Percentiles rank a stretch among this genome's conserved stretches.
Conservation (phyloP, 1,140 invertebrate genomes). For the Eumeta japonica region DNA sequence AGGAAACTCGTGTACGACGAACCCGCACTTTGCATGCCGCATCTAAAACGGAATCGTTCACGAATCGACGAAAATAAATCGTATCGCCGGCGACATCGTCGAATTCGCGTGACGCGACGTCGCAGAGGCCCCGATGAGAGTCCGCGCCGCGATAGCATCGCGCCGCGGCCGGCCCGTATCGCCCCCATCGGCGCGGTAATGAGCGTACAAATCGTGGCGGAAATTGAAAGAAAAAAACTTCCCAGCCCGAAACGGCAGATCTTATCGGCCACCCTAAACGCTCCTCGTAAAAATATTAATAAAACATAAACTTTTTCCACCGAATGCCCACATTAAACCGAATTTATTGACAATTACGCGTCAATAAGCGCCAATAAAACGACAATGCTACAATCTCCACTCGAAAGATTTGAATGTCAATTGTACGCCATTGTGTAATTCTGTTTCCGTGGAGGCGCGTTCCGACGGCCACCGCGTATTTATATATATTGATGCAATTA, state of each 20-base stretch:
- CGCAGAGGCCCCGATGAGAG: conserved; percentile 43
- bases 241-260: conserved; percentile 41
- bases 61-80: conserved; percentile 36
- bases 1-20: too few relatives aligned
- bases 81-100: conserved; percentile 34
- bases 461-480: too few relatives aligned
- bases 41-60: too few relatives aligned
- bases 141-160: conserved; percentile 49
- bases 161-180: conserved; percentile 52
- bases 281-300: conserved; percentile 59
- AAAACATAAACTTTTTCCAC: conserved; percentile 58
- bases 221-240: conserved; percentile 58
- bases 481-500: too few relatives aligned
- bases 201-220: conserved; percentile 55
- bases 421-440: conserved; percentile 54
- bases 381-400: conserved; percentile 53
- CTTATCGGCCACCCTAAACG: conserved; percentile 50
- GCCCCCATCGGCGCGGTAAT: conserved; percentile 53
- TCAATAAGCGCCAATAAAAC: conserved; percentile 55
- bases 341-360: conserved; percentile 57
- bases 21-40: too few relatives aligned
- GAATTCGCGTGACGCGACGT: conserved; percentile 42
- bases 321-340: conserved; percentile 55
- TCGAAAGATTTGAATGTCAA: conserved; percentile 57
- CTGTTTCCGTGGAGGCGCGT: conserved; percentile 50